Evolutionary conservation across 2,888 invertebrate genomes (phyloP), one percentile per base, ranked within the genome.

Genomic region (Brenthis daphne): DNA sequence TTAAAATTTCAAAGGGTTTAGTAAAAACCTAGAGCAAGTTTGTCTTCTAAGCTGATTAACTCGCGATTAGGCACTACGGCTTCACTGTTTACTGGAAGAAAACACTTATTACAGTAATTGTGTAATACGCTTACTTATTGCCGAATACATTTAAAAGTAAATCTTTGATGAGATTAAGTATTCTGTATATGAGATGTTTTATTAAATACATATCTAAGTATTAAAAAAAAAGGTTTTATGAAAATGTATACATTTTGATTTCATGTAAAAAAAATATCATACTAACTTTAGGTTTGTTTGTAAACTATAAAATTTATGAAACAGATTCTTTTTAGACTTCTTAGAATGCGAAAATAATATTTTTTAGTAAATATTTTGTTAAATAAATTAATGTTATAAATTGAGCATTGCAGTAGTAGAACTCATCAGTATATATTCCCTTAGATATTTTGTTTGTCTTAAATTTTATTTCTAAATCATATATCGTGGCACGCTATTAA

Each of bases 401-500:
- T 37, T 37, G 37, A 37, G 8, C 37, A 37, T 8, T 37, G 37
- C 8, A 37, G 37, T 37, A 8, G 6, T 8, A 37, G 37, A 6
- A 37, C 37, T 37, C 6, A 2, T 37, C 0, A 37, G 6, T 1
- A 6, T 1, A 6, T 12, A 29, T 50, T 2, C 12, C 24, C 16
- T 29, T 60, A 48, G n/a, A 29, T n/a, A 14, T 50, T 12, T n/a
- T 12, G 24, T 14, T n/a, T 50, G 16, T 16, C 6, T 65, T n/a
- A 33, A 53, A 58, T 61, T 60, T 66, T 43, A 14, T 20, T 20
- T 70, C 67, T 68, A 68, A 65, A 68, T 69, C 67, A 70, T 64
- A 69, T 65, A 64, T 70, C 66, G 65, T 65, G 60, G 64, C 65
- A 54, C 65, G 68, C 67, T 69, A 74, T 64, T 74, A 75, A 75